Evolutionary conservation across 2,797 vertebrate species (phyloP), one percentile per base, ranked within the genome.

Genomic region (Podarcis siculus): DNA sequence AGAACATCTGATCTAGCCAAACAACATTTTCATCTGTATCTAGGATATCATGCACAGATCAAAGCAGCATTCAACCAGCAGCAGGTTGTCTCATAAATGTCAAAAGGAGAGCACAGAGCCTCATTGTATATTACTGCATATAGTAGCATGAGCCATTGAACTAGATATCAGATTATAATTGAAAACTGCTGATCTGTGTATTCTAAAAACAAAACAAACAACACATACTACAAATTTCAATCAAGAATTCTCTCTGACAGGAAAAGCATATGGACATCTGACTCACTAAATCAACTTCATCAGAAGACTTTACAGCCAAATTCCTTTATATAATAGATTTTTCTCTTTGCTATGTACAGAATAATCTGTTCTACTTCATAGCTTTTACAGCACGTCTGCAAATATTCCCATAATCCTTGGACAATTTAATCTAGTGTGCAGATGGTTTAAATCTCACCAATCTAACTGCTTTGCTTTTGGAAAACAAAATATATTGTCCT

Each of bases 371-470:
- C 79, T 15, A 32, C 30, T 90, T 64, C 25, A 83, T 86, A 79
- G 27, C 7, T 90, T 92, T 90, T 86, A 66, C 86, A 92, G 82
- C 69, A 61, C 84, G 42, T 87, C 19, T 90, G 58, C 55, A 91
- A 91, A 91, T 71, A 94, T 75, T 89, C 64, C 81, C 81, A 58
- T 45, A 66, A 91, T 30, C 32, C 86, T 87, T 49, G 79, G 17
- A 35, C 82, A 91, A 91, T 90, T 90, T 79, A 92, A 92, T 86
- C 1, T 86, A 25, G 42, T 90, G n/a, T 93, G 32, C 89, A 93
- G 91, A 94, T 91, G 77, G 81, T 79, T 89, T 87, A 89, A 80
- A 83, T 78, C 13, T 89, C 2, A 0, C 23, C 64, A 32, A 2
- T 79, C 75, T 83, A 89, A 82, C 66, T 61, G 5, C 10, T 92